Evolutionary conservation across 2,113 vertebrate species (phyloP), one percentile per base, ranked within the genome.

Genomic region (Caracal caracal): DNA sequence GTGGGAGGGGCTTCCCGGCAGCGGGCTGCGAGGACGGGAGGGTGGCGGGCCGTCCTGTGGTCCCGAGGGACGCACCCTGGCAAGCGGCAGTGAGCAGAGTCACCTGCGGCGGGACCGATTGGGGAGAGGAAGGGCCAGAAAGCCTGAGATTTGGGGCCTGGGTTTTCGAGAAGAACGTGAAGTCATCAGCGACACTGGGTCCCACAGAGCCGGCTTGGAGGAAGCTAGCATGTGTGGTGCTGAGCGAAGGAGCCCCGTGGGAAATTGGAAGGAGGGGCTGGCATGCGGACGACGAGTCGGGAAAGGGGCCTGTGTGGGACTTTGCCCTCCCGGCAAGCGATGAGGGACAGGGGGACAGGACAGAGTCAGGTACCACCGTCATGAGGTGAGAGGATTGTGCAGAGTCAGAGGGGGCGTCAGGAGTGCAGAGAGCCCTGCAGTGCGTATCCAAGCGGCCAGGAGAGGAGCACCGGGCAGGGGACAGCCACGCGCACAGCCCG

Each of bases 321-420:
- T 13, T 7, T 3, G 0, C 6, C 22, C 15, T 53, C 8, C 26
- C 8, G 28, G 43, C 10, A 28, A 5, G 16, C 2, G 0, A 33
- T 5, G 75, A 11, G 75, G 16, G 28, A 49, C 1, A 9, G 16
- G 28, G 28, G 17, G 15, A 49, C 4, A 2, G 28, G 43, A 4
- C 5, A 10, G 9, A 30, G 73, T 19, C 28, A 73, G 37, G 1
- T 6, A 1, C 37, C 33, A 26, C 5, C 37, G 22, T 73, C 37
- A 12, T 1, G 70, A 40, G 37, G 22, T 40, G 70, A 13, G 35
- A 26, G 70, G 37, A 16, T 9, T 4, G 9, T 37, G 71, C 13
- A 28, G 40, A 75, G 3, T 40, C 0, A 43, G 35, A 73, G 24
- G 35, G 10, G 10, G 10, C 8, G 7, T 28, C 33, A 68, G 26